Conservation (phyloP, 2,113 vertebrate genomes). For the Erpornis zantholeuca region DNA sequence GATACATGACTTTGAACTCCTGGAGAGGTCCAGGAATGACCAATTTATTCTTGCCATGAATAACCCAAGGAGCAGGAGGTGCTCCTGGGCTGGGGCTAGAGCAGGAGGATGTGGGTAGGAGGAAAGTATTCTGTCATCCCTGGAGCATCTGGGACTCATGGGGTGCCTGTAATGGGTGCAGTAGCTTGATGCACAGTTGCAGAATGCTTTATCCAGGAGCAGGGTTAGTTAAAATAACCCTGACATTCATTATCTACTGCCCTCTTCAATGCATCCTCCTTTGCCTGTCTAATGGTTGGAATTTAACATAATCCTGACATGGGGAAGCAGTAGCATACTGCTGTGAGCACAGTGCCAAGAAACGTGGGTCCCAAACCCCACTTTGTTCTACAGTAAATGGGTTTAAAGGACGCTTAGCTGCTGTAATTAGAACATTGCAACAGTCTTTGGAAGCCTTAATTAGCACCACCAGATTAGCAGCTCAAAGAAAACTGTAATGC, state of each 20-base stretch:
- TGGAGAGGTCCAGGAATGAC: neutral
- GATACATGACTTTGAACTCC: neutral
- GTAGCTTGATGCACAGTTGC: neutral
- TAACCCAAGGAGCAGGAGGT: neutral
- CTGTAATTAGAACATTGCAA: conserved; percentile 1
- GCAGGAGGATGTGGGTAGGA: neutral
- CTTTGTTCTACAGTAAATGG: neutral
- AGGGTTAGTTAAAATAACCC: neutral
- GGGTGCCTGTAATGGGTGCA: fast-evolving
- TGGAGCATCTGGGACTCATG: neutral
- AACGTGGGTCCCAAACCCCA: neutral
- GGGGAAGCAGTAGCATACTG: fast-evolving
- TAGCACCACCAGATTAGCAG: conserved; percentile 1
- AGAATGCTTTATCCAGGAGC: neutral
- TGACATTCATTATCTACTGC: neutral
- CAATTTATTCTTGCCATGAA: neutral
- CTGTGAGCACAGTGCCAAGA: neutral
- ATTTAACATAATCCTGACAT: neutral
- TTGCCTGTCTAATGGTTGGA: neutral
- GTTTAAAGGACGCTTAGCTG: neutral
- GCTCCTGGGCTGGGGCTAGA: neutral
- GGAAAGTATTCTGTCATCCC: neutral
- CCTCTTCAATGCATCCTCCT: neutral
- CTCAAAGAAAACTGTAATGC: conserved; percentile 2
- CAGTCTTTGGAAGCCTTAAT: conserved; percentile 14